These are phyloP conservation scores for Leistus spinibarbis DNA, from an alignment of 2,888 invertebrate species.

Conservation along the genomic window DNA sequence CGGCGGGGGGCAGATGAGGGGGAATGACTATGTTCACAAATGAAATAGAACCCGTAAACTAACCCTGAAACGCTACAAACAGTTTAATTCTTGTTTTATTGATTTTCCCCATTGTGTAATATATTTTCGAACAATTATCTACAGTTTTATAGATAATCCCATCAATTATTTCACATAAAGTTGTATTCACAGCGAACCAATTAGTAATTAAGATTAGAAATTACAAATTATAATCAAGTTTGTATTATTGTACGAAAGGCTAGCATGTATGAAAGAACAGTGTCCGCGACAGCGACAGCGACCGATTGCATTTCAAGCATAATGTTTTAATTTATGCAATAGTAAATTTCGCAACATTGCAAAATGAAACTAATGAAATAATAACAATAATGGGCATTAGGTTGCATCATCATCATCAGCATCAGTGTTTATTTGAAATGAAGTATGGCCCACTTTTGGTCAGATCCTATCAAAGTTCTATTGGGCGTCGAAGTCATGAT, in stretches of 20 bases:
- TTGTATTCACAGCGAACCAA: too few relatives aligned
- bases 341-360: slow-evolving; percentile 15
- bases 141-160: background rate
- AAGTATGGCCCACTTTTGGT: slow-evolving; percentile 26
- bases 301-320: background rate
- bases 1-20: slow-evolving; percentile 3
- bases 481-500: slow-evolving; percentile 12
- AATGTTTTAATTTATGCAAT: background rate
- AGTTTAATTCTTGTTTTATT: slow-evolving; percentile 35
- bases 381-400: background rate
- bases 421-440: slow-evolving; percentile 19
- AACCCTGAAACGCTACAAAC: slow-evolving; percentile 36
- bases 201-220: too few relatives aligned
- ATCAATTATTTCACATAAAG: background rate
- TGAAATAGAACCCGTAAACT: slow-evolving; percentile 38
- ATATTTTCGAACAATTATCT: background rate
- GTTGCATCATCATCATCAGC: background rate
- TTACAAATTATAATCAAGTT: too few relatives aligned
- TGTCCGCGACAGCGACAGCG: too few relatives aligned
- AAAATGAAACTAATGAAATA: slow-evolving; percentile 26
- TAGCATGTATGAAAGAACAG: too few relatives aligned
- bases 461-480: slow-evolving; percentile 20
- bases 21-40: slow-evolving; percentile 16
- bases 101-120: slow-evolving; percentile 6
- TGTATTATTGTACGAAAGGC: too few relatives aligned